These are phyloP conservation scores for Synergus japonicus DNA, from an alignment of 2,888 invertebrate species.

Conservation along the genomic window DNA sequence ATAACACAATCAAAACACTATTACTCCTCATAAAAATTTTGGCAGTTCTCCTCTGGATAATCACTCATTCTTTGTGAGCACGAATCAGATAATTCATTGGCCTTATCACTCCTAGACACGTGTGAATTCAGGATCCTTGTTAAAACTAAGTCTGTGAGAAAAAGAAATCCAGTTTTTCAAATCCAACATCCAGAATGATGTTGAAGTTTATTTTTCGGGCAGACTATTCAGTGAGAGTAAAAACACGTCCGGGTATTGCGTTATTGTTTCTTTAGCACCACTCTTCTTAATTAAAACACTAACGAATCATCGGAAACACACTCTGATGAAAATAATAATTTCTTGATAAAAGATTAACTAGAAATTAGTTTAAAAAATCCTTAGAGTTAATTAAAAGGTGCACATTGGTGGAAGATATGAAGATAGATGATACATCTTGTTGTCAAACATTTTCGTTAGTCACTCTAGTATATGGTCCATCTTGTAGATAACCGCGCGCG, in stretches of 20 bases:
- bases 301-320: background rate
- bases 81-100: background rate
- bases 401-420: background rate
- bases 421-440: background rate
- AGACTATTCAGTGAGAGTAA: background rate
- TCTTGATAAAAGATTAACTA: background rate
- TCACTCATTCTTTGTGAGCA: background rate
- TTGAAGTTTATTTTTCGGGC: background rate
- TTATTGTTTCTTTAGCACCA: background rate
- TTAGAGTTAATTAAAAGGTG: background rate
- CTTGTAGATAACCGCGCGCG: constrained; percentile 66
- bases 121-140: background rate
- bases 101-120: background rate
- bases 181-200: background rate
- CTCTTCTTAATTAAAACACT: background rate
- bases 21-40: too few relatives aligned
- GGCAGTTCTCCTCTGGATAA: too few relatives aligned
- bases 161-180: background rate
- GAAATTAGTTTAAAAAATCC: background rate
- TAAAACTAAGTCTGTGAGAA: background rate
- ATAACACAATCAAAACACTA: too few relatives aligned
- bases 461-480: background rate
- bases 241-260: background rate
- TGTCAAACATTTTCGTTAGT: background rate
- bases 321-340: background rate